Percentiles rank a stretch among this genome's conserved stretches.
Evolutionary conservation across 2,113 vertebrate species (phyloP).

Genomic region (Pelodiscus sinensis): DNA sequence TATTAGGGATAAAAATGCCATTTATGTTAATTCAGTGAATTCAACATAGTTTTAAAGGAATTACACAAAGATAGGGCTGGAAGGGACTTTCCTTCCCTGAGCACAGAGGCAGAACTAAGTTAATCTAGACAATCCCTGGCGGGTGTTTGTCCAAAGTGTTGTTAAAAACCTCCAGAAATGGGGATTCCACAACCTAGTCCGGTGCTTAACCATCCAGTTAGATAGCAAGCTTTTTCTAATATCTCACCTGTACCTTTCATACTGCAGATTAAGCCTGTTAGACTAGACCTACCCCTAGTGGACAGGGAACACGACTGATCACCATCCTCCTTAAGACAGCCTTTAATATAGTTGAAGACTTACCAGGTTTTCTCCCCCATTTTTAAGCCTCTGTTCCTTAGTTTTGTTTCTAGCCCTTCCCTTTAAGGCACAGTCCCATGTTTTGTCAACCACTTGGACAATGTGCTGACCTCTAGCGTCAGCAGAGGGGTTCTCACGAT

Average conservation of each 20-base stretch:
- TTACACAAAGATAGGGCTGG: neutral
- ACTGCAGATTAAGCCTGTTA: neutral
- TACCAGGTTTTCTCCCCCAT: neutral
- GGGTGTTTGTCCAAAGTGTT: neutral
- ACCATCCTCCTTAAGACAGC: neutral
- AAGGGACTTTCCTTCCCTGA: neutral
- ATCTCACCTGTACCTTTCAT: neutral
- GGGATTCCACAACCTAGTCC: neutral
- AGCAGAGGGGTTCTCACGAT: neutral
- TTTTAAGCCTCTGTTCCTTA: neutral
- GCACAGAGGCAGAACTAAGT: neutral
- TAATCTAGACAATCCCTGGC: neutral
- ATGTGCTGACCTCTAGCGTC: neutral
- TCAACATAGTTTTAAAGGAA: neutral
- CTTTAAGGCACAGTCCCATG: neutral
- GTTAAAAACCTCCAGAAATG: neutral
- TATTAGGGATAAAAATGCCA: neutral
- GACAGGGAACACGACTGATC: neutral
- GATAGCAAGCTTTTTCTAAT: neutral
- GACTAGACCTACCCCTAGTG: neutral
- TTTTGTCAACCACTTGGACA: neutral
- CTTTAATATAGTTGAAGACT: neutral
- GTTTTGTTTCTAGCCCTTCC: neutral
- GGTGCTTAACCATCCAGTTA: neutral
- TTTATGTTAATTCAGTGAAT: slow-evolving; percentile 14